Evolutionary conservation across 2,797 vertebrate species (phyloP).

Genomic region (Coregonus sp.): DNA sequence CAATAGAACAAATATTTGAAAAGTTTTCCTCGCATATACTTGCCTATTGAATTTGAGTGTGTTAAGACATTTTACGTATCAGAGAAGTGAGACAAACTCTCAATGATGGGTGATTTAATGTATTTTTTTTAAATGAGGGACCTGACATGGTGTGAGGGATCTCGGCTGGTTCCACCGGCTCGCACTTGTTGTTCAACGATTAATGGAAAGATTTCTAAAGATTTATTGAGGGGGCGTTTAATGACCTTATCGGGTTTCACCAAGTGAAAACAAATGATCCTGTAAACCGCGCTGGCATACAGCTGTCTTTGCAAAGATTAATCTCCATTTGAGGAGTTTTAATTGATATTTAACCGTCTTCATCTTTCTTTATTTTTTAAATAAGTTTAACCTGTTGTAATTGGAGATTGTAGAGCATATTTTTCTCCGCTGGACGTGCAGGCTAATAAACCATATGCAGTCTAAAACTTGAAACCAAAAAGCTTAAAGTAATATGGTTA

Average conservation of each 20-base stretch:
- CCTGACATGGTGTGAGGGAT: constrained; percentile 33
- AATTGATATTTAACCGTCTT: constrained; percentile 49
- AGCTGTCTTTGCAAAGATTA: constrained; percentile 59
- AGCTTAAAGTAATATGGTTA: background rate
- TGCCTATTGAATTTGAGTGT: background rate
- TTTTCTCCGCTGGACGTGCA: background rate
- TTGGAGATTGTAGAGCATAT: background rate
- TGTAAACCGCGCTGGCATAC: constrained; percentile 62
- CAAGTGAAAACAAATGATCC: constrained; percentile 74
- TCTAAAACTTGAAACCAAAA: constrained; percentile 5
- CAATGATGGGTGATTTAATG: background rate
- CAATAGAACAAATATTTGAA: background rate
- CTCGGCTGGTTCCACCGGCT: constrained; percentile 67
- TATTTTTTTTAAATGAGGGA: too few species aligned
- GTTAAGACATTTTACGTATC: background rate
- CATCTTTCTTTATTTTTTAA: constrained; percentile 26
- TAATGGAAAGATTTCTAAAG: constrained; percentile 75
- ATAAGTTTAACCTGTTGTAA: constrained; percentile 1
- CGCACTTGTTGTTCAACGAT: constrained; percentile 62
- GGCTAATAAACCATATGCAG: background rate
- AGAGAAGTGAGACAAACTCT: background rate
- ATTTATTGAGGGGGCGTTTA: constrained; percentile 79
- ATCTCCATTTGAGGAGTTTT: constrained; percentile 47
- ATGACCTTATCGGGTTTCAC: constrained; percentile 74
- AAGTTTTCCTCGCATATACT: background rate